Evolutionary conservation across 2,888 invertebrate genomes (phyloP).

Genomic region (Cephus pulcher): DNA sequence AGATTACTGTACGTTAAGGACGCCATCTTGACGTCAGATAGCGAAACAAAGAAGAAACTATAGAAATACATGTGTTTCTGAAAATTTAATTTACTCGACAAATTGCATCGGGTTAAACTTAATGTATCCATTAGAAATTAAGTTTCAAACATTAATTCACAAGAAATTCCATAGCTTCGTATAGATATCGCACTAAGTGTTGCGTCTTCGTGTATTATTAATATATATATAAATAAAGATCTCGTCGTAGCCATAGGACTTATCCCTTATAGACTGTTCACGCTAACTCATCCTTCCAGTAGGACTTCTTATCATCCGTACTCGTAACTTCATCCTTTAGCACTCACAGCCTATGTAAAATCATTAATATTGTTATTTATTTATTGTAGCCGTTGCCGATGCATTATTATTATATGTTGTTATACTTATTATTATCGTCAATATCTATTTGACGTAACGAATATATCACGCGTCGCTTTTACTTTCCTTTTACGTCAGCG

Average conservation of each 20-base stretch:
- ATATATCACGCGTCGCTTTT: not conserved
- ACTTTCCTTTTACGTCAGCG: not conserved
- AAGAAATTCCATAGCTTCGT: not conserved
- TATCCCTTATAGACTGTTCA: conserved; percentile 5
- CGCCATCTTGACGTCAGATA: not conserved
- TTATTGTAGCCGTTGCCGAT: conserved; percentile 13
- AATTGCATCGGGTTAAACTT: not conserved
- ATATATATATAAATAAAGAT: conserved; percentile 3
- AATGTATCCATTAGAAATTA: not conserved
- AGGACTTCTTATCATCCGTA: conserved; percentile 40
- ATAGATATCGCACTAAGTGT: not conserved
- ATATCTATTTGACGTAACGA: not conserved
- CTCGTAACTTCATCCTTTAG: conserved; percentile 61
- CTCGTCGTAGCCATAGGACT: not conserved
- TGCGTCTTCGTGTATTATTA: not conserved
- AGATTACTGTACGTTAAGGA: not conserved
- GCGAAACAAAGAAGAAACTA: not conserved
- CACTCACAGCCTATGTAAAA: conserved; percentile 33
- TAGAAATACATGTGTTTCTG: not conserved
- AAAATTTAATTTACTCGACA: not conserved
- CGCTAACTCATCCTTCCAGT: conserved; percentile 26
- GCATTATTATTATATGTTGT: conserved; percentile 14
- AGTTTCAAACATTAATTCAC: not conserved
- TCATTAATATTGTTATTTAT: conserved; percentile 23
- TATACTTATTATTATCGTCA: conserved; percentile 2